Conservation (phyloP, 1,140 invertebrate species). For the Drosophila repleta region DNA sequence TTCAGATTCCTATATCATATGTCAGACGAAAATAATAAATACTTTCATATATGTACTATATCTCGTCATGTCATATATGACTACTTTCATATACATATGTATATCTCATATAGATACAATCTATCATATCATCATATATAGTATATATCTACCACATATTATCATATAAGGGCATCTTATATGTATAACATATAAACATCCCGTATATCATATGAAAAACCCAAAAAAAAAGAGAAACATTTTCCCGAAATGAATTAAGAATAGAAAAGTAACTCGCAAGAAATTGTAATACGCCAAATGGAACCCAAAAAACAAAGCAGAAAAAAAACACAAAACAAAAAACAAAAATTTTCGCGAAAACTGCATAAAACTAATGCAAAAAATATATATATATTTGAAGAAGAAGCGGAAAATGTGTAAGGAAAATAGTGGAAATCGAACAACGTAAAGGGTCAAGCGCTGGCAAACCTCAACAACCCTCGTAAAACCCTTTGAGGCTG, state of each 20-base stretch:
- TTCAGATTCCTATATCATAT: no score
- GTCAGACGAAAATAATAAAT: no score
- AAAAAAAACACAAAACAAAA: constrained; percentile 1
- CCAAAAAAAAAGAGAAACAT: not conserved
- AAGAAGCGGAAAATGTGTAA: constrained; percentile 4
- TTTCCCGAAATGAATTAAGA: constrained; percentile 14
- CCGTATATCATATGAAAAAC: not conserved
- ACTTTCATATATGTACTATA: no score
- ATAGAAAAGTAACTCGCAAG: not conserved
- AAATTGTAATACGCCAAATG: constrained; percentile 14
- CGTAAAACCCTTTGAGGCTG: constrained; percentile 72
- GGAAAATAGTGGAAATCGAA: constrained; percentile 7
- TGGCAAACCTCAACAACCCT: constrained; percentile 52
- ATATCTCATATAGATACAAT: no score
- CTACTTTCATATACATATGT: no score
- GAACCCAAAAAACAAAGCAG: not conserved
- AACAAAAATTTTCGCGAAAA: constrained; percentile 60
- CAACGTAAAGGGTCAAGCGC: constrained; percentile 16
- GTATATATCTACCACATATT: no score
- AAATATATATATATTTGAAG: no score
- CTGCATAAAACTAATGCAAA: constrained; percentile 48
- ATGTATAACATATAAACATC: no score
- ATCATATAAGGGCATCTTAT: no score
- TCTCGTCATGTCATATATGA: no score
- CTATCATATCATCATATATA: no score